phyloP scores from a whole-genome alignment of 2,113 vertebrate genomes.

The Delphinus delphis region DNA sequence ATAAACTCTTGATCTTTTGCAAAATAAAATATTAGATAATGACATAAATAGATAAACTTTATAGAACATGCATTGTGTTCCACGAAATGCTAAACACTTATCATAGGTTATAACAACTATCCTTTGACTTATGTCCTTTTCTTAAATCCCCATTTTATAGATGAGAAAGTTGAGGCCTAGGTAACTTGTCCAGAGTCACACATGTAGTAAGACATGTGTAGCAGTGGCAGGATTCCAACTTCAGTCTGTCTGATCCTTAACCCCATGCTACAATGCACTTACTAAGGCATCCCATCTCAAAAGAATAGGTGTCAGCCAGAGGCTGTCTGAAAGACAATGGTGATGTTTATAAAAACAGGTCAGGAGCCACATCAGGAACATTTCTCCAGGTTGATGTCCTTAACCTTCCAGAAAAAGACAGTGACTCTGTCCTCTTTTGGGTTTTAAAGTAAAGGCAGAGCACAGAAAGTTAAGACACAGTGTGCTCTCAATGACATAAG shows the following conservation, averaged over 20 bases:
- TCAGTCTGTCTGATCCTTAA: neutral
- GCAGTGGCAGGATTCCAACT: neutral
- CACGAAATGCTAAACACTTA: neutral
- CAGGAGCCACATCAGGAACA: neutral
- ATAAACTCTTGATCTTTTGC: neutral
- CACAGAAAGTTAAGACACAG: neutral
- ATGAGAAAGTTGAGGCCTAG: neutral
- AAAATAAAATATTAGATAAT: slow-evolving; percentile 19
- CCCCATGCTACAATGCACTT: neutral
- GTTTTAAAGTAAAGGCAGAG: slow-evolving; percentile 24
- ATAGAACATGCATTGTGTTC: neutral
- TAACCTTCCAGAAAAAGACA: neutral
- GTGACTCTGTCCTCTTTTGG: neutral
- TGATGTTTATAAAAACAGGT: neutral
- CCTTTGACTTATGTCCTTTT: neutral
- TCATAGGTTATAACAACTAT: neutral
- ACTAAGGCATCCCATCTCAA: neutral
- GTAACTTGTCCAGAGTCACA: neutral
- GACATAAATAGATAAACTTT: neutral
- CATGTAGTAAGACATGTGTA: neutral
- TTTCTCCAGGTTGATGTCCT: neutral
- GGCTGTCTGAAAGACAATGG: neutral
- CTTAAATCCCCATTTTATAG: neutral
- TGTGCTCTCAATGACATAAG: neutral
- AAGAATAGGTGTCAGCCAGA: neutral